Evolutionary conservation across 2,888 invertebrate genomes (phyloP).

Genomic region (Nemoura dubitans): DNA sequence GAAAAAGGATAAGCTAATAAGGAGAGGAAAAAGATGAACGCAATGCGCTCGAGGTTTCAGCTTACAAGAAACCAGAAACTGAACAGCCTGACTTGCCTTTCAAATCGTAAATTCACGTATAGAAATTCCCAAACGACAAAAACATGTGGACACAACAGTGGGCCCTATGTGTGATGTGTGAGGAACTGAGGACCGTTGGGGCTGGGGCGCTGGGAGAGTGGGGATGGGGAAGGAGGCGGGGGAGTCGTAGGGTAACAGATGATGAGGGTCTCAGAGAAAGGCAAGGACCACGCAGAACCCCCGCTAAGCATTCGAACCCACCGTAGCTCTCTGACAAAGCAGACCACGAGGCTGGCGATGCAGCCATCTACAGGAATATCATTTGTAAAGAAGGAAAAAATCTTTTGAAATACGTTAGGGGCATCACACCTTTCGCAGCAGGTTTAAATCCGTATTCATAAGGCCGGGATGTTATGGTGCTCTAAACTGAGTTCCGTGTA

Average conservation of each 20-base stretch:
- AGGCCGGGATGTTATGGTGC: background rate
- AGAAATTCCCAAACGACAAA: slow-evolving; percentile 35
- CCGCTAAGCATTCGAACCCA: slow-evolving; percentile 43
- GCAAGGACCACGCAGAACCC: slow-evolving; percentile 32
- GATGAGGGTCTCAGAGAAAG: slow-evolving; percentile 29
- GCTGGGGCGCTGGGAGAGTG: background rate
- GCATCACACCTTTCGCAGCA: slow-evolving; percentile 45
- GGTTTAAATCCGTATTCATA: slow-evolving; percentile 40
- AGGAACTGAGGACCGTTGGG: background rate
- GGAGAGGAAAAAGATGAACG: background rate
- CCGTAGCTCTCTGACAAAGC: slow-evolving; percentile 35
- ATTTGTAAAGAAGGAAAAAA: slow-evolving; percentile 47
- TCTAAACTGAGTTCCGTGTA: background rate
- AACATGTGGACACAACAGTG: slow-evolving; percentile 40
- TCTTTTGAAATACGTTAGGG: slow-evolving; percentile 47
- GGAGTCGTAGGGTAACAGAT: background rate
- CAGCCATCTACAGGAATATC: slow-evolving; percentile 44
- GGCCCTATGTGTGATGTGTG: slow-evolving; percentile 24
- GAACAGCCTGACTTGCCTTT: slow-evolving; percentile 5
- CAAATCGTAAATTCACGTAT: slow-evolving; percentile 16
- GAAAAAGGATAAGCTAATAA: slow-evolving; percentile 2
- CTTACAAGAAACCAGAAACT: slow-evolving; percentile 28
- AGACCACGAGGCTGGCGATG: background rate
- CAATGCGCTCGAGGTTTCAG: slow-evolving; percentile 7
- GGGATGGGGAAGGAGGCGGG: too few relatives aligned